phyloP scores from a whole-genome alignment of 2,888 invertebrate species.

The Cheilosia impressa region DNA sequence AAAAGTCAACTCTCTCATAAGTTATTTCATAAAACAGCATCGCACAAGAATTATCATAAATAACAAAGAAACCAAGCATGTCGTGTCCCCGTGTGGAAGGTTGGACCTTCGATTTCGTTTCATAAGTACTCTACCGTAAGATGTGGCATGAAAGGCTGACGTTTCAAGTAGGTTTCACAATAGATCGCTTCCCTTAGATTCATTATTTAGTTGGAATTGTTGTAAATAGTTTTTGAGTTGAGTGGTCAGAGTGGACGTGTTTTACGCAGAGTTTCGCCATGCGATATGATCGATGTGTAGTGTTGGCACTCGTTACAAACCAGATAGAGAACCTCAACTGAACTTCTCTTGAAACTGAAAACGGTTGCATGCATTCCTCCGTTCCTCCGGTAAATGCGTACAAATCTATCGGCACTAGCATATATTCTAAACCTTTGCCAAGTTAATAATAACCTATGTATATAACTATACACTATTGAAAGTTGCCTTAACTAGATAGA shows the following conservation, averaged over 20 bases:
- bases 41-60: slow-evolving; percentile 50
- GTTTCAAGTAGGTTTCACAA: slow-evolving; percentile 9
- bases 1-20: slow-evolving; percentile 26
- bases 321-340: neutral
- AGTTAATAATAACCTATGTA: slow-evolving; percentile 16
- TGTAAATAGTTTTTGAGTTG: slow-evolving; percentile 36
- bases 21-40: slow-evolving; percentile 32
- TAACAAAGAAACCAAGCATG: neutral
- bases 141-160: slow-evolving; percentile 2
- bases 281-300: neutral
- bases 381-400: neutral
- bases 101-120: neutral
- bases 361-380: neutral
- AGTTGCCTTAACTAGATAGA: slow-evolving; percentile 40
- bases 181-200: slow-evolving; percentile 21
- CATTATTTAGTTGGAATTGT: slow-evolving; percentile 24
- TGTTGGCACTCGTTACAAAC: neutral
- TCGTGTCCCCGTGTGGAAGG: neutral
- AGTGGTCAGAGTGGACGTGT: neutral
- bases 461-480: slow-evolving; percentile 35
- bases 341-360: neutral
- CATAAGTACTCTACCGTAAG: neutral
- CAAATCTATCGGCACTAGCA: slow-evolving; percentile 3
- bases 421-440: slow-evolving; percentile 2
- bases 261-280: neutral